phyloP scores from a whole-genome alignment of 2,113 vertebrate genomes.

The Engraulis encrasicolus region DNA sequence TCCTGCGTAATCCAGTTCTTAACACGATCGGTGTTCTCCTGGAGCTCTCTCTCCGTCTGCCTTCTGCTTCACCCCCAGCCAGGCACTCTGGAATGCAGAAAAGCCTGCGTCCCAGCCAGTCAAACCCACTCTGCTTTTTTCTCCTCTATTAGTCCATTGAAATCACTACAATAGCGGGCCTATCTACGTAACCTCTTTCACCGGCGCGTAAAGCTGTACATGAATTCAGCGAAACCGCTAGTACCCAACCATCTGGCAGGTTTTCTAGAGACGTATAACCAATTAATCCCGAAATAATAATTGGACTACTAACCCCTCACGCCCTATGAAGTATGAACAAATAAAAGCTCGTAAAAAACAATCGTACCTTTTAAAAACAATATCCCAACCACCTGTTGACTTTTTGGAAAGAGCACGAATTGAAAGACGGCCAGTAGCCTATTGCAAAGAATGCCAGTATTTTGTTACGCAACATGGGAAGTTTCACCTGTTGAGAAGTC shows the following conservation, averaged over 20 bases:
- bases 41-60: constrained; percentile 16
- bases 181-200: constrained; percentile 32
- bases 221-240: not conserved
- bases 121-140: constrained; percentile 57
- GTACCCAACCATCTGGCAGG: not conserved
- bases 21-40: constrained; percentile 26
- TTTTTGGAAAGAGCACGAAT: not conserved
- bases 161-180: constrained; percentile 68
- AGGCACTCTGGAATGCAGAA: constrained; percentile 77
- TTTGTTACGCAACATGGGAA: constrained; percentile 17
- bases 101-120: constrained; percentile 71
- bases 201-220: not conserved
- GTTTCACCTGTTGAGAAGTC: constrained; percentile 24
- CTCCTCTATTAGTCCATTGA: constrained; percentile 52
- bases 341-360: not conserved
- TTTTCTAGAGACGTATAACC: not conserved
- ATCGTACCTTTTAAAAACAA: not conserved
- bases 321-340: not conserved
- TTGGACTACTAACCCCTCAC: too few relatives aligned
- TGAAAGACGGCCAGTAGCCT: not conserved
- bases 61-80: constrained; percentile 44
- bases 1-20: not conserved
- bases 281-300: not conserved
- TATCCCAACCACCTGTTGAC: not conserved
- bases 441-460: not conserved